Evolutionary conservation across 2,888 invertebrate genomes (phyloP).

Genomic region (Calameuta idolon): DNA sequence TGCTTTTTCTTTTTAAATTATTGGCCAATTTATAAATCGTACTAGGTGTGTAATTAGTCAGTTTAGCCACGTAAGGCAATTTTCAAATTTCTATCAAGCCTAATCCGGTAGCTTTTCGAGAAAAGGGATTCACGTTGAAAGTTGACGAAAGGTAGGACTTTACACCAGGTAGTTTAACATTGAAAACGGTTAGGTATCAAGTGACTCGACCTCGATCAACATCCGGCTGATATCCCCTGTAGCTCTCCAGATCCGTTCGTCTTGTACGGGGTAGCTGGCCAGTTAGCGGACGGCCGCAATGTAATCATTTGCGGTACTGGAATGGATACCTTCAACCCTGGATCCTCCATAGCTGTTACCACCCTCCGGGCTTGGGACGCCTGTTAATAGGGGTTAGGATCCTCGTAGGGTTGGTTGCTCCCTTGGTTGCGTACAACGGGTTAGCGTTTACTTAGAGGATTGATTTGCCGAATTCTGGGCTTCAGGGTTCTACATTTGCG

Average conservation of each 20-base stretch:
- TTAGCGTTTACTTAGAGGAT: not conserved
- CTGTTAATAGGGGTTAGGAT: conserved; percentile 17
- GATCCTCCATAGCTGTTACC: conserved; percentile 12
- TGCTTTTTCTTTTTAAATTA: no score
- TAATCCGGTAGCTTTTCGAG: no score
- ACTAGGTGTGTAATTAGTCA: no score
- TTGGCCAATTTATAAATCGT: not conserved
- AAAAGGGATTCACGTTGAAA: not conserved
- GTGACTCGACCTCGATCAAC: not conserved
- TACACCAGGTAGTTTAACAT: not conserved
- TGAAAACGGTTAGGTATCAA: not conserved
- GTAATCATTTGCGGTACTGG: conserved; percentile 63
- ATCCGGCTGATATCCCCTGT: not conserved
- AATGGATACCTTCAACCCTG: conserved; percentile 43
- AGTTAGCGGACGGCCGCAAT: conserved; percentile 63
- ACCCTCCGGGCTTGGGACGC: conserved; percentile 11
- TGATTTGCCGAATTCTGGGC: not conserved
- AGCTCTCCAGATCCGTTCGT: conserved; percentile 31
- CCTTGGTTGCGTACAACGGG: not conserved
- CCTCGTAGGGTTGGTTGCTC: conserved; percentile 12
- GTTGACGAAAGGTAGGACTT: not conserved
- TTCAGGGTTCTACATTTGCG: not conserved
- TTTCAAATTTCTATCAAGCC: no score
- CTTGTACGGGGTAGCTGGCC: conserved; percentile 45
- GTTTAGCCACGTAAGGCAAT: no score